Evolutionary conservation across 2,888 invertebrate genomes (phyloP), one percentile per base, ranked within the genome.

Genomic region (Congeria kusceri): DNA sequence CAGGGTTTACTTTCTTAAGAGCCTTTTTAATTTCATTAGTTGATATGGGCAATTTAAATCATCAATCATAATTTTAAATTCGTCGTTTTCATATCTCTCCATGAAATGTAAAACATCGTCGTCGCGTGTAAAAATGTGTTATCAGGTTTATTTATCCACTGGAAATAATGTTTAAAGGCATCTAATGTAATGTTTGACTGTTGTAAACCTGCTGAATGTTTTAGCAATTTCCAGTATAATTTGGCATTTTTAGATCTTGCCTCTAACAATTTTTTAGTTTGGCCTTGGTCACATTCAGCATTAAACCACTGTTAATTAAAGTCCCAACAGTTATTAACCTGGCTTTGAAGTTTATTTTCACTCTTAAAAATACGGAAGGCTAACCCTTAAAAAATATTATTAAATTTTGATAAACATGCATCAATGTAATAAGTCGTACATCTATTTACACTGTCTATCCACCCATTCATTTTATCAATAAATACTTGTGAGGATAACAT

Each of bases 51-150:
- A 29, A 13, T 57, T 63, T 64, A n/a, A 64, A 20, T 71, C 64
- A n/a, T 64, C 28, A 44, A 71, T 64, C 64, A 71, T 23, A 25
- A 71, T 71, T 20, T 64, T 44, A 23, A 71, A 63, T 57, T 71
- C 71, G 57, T 63, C 64, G 3, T 28, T 13, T 39, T 62, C 58
- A 58, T 64, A 71, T 28, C 64, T 23, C 23, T 71, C 63, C 27
- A 57, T 58, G 47, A 71, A 56, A n/a, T 71, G 18, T 44, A 70
- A 23, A 29, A 53, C 32, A 62, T 70, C 70, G n/a, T 69, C 59
- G 46, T 69, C 69, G 2, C 53, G 53, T 32, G 53, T 47, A 39
- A 62, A 70, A 62, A 62, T 13, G 15, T 27, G 39, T 20, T 27
- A 9, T 32, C 15, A 11, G 63, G 70, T 27, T 62, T 70, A 32